Percentiles rank a stretch among this genome's conserved stretches.
phyloP scores from a whole-genome alignment of 2,797 vertebrate species.

The Dermochelys coriacea region DNA sequence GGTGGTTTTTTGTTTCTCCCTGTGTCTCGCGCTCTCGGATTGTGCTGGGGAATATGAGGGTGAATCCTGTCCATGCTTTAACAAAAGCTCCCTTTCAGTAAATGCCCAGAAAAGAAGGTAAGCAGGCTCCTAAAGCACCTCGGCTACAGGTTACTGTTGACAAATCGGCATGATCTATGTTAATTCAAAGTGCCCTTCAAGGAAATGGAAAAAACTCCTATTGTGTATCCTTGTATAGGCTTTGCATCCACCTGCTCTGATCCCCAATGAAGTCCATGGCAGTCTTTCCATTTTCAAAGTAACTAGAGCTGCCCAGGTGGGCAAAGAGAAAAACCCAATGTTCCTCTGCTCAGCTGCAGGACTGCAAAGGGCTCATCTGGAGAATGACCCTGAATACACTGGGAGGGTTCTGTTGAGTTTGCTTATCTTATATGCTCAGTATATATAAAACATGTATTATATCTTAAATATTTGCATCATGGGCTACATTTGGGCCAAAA shows the following conservation, averaged over 20 bases:
- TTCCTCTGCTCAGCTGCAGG: not conserved
- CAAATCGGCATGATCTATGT: not conserved
- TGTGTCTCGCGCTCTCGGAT: constrained; percentile 23
- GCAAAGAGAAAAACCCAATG: not conserved
- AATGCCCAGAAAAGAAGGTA: constrained; percentile 50
- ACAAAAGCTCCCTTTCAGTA: constrained; percentile 57
- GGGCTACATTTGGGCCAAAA: not conserved
- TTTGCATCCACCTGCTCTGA: not conserved
- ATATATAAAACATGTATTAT: too few relatives aligned
- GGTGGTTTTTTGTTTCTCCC: constrained; percentile 46
- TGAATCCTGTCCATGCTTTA: constrained; percentile 58
- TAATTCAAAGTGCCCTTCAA: not conserved
- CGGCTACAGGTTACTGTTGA: not conserved
- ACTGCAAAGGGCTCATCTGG: not conserved
- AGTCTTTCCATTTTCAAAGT: not conserved
- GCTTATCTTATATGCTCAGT: too few relatives aligned
- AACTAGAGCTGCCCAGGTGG: not conserved
- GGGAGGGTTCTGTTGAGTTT: constrained; percentile 4
- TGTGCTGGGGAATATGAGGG: constrained; percentile 12
- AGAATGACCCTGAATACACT: not conserved
- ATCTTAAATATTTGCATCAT: not conserved
- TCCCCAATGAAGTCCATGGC: rapidly evolving
- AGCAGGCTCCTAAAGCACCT: not conserved
- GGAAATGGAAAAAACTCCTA: not conserved
- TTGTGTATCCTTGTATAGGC: not conserved